These are phyloP conservation scores for Malurus splendens DNA, from an alignment of 2,797 vertebrate genomes.

Conservation along the genomic window DNA sequence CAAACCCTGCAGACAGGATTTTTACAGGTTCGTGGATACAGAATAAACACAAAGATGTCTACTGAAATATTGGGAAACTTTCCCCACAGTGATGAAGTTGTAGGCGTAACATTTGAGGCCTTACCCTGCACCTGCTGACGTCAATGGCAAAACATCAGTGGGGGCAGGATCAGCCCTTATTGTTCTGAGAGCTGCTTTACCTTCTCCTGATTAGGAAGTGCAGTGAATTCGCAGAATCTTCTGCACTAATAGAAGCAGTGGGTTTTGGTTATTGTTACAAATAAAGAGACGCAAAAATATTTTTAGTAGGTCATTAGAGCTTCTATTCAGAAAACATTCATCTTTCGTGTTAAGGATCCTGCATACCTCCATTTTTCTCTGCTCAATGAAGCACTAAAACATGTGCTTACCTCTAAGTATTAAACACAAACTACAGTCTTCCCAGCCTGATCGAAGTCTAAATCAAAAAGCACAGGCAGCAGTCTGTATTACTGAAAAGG, in stretches of 20 bases:
- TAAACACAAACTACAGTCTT: not conserved
- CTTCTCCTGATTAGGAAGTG: constrained; percentile 28
- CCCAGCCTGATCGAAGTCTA: not conserved
- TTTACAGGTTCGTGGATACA: constrained; percentile 61
- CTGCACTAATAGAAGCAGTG: not conserved
- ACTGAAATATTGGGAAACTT: constrained; percentile 42
- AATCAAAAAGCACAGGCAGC: not conserved
- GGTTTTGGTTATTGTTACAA: constrained; percentile 10
- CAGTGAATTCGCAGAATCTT: constrained; percentile 23
- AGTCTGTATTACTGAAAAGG: not conserved
- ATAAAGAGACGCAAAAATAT: constrained; percentile 18
- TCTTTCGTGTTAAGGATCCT: not conserved
- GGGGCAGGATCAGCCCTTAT: constrained; percentile 27
- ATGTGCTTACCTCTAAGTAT: not conserved
- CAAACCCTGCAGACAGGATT: constrained; percentile 67
- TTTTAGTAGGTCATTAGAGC: constrained; percentile 4
- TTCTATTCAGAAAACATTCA: not conserved
- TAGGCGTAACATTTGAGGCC: constrained; percentile 26
- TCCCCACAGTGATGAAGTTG: constrained; percentile 57
- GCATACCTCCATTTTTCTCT: not conserved
- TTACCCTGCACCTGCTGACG: constrained; percentile 12
- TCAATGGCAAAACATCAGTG: constrained; percentile 25
- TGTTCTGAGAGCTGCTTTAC: constrained; percentile 41
- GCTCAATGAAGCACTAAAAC: not conserved
- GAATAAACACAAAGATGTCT: constrained; percentile 53